Base-by-base conservation (phyloP, 2,797 vertebrate genomes). In the Neostethus bicornis region DNA sequence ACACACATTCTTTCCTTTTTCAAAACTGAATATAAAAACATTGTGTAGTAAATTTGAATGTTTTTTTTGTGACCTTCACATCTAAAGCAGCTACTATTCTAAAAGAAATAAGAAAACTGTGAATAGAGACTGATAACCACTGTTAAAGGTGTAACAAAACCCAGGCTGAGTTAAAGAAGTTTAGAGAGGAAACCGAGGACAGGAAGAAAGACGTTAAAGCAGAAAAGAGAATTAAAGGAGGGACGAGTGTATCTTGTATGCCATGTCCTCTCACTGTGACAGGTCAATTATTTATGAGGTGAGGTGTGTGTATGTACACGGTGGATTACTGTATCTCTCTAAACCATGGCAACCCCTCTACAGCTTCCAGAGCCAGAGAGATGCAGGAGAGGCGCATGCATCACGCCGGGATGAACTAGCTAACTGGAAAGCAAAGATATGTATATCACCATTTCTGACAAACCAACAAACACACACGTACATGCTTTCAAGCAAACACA, bases 281-380 rank as follows among this genome's bases (percentile, higher is more conserved):
- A 69, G 75, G 73, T 84, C 72, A 85, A 77, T 85, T 83, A 83
- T 85, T 84, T 76, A 83, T 75, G 67, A 68, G 58, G 62, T 63
- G 42, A 66, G 48, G 53, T 55, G 47, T 44, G 13, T 44, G 39
- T 71, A 43, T 51, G 17, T 59, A 41, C 42, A 74, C 66, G 68
- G 46, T 61, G 59, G 71, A 80, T 83, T 67, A 73, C 56, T 62
- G 59, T 68, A 78, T 73, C 68, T 41, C 39, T 51, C 72, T 42
- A 61, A 79, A 81, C 73, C 46, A 77, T 51, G 66, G 70, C 70
- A 78, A 77, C 53, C 57, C 44, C 42, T 42, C 17, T 11, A 26
- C 63, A 61, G 70, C 52, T 59, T 69, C 63, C 34, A 66, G 57
- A 66, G 48, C 25, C 37, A 51, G 29, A 61, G 34, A 54, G 51